Base-by-base conservation (phyloP, 2,113 vertebrate species). In the Lethenteron reissneri region DNA sequence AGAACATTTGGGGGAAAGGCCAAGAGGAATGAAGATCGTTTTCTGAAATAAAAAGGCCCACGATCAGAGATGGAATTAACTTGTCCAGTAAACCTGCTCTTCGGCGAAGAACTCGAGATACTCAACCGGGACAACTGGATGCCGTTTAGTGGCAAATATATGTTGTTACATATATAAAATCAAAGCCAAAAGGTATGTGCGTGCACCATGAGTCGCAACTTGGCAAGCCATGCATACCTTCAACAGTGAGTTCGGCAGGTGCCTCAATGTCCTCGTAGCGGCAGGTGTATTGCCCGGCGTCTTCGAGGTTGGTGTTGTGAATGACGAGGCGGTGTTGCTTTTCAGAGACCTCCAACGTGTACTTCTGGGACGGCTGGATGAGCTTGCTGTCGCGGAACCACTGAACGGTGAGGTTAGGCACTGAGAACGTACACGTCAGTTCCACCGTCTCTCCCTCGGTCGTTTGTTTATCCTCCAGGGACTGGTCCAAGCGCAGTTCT, bases 311-410 rank as follows among this genome's bases (percentile, higher is more conserved):
- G 73, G 94, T 85, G 70, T 90, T 83, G 56, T 82, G 85, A 76
- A 97, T 95, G 76, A 83, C 84, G 72, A 97, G 84, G 76, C 87
- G 95, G 75, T 97, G 91, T 72, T 87, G 81, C 77, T 91, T 92
- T 81, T 90, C 87, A 73, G 85, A 83, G 57, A 95, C 85, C 78
- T 90, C 85, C 15, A 83, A 86, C 73, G 81, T 81, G 73, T 85
- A 87, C 81, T 88, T 85, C 72, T 83, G 85, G 77, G 85, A 85
- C 76, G 84, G 84, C 73, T 88, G 87, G 84, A 92, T 83, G 74
- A 82, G 79, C 80, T 83, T 83, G 73, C 88, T 89, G 56, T 92
- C 89, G 83, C 80, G 88, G 81, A 85, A 92, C 92, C 91, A 95
- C 74, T 90, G 83, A 19, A 86, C 85, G 78, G 87, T 85, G 75